Evolutionary conservation across 1,140 invertebrate genomes (phyloP), one percentile per base, ranked within the genome.

Genomic region (Nasonia longicornis): DNA sequence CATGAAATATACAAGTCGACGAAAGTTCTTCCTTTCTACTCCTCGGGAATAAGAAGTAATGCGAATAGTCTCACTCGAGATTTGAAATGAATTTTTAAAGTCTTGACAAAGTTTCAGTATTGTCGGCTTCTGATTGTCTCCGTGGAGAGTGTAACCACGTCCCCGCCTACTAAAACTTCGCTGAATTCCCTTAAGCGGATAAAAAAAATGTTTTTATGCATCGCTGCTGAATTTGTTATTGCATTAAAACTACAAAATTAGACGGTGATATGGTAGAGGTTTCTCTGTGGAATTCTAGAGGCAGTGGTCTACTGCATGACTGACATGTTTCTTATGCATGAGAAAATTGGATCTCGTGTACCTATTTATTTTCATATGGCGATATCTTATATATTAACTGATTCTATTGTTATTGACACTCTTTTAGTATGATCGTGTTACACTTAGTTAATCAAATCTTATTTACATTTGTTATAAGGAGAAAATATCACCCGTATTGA

Each of bases 121-220:
- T 20, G 7, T 26, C 20, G 45, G 12, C 22, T 71, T 31, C 71
- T 70, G 74, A 42, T 69, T 69, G 22, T 77, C 64, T 67, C n/a
- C 6, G 26, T 22, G n/a, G 22, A 42, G 31, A 14, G 31, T 20
- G 48, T 16, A 52, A 20, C 48, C 16, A 52, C 16, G 48, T 4
- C 22, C 38, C n/a, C 48, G 42, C 72, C 6, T 20, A 12, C 35
- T 38, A 48, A 76, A 71, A 72, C 81, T 71, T 72, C 31, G 77
- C 72, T 14, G 42, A 69, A 83, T 85, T 83, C 79, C 80, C 82
- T 31, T 84, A 85, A 83, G 83, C 83, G 83, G 83, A 85, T 86
- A 64, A 80, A 78, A 78, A 75, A 31, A 86, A 87, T 87, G 84
- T 85, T 87, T 86, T 84, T 86, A 86, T 86, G 85, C 83, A 86